phyloP scores from a whole-genome alignment of 2,797 vertebrate genomes.

The Hyperoplus lanceolatus region DNA sequence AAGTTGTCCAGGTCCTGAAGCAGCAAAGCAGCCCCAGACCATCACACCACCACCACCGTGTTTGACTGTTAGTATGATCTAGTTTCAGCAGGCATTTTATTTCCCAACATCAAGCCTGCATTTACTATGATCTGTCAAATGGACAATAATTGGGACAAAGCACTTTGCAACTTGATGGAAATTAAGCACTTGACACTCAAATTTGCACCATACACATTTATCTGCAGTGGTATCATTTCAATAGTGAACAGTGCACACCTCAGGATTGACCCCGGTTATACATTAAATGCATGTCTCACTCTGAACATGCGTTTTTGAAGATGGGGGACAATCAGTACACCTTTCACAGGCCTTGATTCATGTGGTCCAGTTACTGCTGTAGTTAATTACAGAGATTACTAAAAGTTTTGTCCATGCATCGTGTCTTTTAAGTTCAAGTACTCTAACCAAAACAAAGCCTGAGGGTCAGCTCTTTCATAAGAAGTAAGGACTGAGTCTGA shows the following conservation, averaged over 20 bases:
- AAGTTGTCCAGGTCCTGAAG: no score
- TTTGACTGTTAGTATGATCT: background rate
- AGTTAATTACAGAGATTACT: conserved; percentile 20
- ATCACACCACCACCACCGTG: no score
- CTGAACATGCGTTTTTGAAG: background rate
- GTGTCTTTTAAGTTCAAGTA: conserved; percentile 13
- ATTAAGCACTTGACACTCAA: conserved; percentile 65
- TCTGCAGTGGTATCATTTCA: conserved; percentile 43
- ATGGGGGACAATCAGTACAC: conserved; percentile 8
- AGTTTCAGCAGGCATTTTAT: conserved; percentile 49
- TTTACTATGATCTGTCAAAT: conserved; percentile 62
- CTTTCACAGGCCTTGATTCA: conserved; percentile 24
- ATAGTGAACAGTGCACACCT: conserved; percentile 34
- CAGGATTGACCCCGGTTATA: conserved; percentile 30
- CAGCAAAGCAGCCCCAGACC: no score
- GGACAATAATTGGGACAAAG: conserved; percentile 39
- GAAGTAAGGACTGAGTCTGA: conserved; percentile 27
- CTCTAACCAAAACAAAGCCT: conserved; percentile 32
- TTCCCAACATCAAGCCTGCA: conserved; percentile 43
- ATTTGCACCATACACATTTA: conserved; percentile 19
- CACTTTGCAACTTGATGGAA: conserved; percentile 50
- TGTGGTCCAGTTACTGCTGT: conserved; percentile 13
- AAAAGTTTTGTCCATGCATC: background rate
- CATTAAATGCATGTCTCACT: background rate
- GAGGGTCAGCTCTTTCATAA: conserved; percentile 35